Base-by-base conservation (phyloP, 1,140 invertebrate species). In the Neotoxoptera formosana region DNA sequence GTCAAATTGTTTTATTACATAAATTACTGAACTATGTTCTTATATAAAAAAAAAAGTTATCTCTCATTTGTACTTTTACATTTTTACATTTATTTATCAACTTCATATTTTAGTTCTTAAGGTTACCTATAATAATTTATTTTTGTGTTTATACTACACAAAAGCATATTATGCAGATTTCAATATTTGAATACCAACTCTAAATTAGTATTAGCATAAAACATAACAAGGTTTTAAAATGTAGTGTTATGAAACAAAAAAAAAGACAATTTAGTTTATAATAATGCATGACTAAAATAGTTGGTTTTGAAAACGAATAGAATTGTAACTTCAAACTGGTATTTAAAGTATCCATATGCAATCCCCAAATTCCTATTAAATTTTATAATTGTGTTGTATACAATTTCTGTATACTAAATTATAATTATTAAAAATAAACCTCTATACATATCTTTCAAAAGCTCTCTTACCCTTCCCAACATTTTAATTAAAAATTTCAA, bases 221-320 rank as follows among this genome's bases (percentile, higher is more conserved):
- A 67, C 3, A 67, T 67, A 7, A 76, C 30, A n/a, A n/a, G 14
- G 60, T 76, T 76, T 76, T 76, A 76, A n/a, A 76, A 17, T 76
- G 11, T 76, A n/a, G 60, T 7, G 2, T 76, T 76, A 76, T n/a
- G 30, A 76, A 76, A 53, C 51, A 53, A 53, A n/a, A 67, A 67
- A 60, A n/a, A 76, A 76, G 14, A 76, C 30, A 76, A 76, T 76
- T 76, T n/a, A n/a, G 60, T 76, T 76, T 76, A 76, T 76, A 76
- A 76, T 76, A 76, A n/a, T 76, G 30, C 60, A 76, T 76, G n/a
- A 76, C 60, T 34, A 76, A 76, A 76, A 76, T 76, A 76, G 60
- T 76, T 76, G 14, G 60, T 76, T 76, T 67, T 67, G 14, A 76
- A 67, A n/a, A n/a, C 60, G n/a, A n/a, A 76, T 76, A 30, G 3